Base-by-base conservation (phyloP, 2,113 vertebrate species). In the Petrocephalus microphthalmus region DNA sequence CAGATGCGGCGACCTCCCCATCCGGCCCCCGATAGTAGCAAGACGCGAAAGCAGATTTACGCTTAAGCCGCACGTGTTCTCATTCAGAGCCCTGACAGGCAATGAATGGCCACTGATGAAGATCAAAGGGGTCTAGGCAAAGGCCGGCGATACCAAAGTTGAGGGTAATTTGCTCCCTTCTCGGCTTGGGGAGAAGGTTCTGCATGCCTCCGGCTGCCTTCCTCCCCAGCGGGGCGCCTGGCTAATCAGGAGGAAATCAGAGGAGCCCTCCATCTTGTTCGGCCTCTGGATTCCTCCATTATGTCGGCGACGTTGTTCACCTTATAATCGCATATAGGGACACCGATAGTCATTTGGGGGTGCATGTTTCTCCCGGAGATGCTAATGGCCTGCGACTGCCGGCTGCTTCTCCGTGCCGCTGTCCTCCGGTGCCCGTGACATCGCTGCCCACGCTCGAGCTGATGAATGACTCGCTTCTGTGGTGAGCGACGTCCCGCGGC, bases 201-300 rank as follows among this genome's bases (percentile, higher is more conserved):
- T 2, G 4, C 25, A 0, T 0, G 33, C 52, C 19, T 51, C 25
- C 20, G 53, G 56, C 45, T 56, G 74, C 25, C 19, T 37, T 37
- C 33, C 78, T 87, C 71, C 88, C 74, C 91, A 91, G 93, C 91
- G 83, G 92, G 93, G 88, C 22, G 49, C 52, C 47, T 47, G 8
- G 90, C 90, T 94, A 93, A 95, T 94, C 94, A 93, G 89, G 88
- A 81, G 71, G 86, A 87, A 92, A 91, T 45, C 89, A 88, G 90
- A 90, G 93, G 89, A 89, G 85, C 1, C 74, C 42, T 49, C 81
- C 42, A 22, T 83, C 81, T 83, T 49, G 45, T 49, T 52, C 25
- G 33, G n/a, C 64, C 86, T 51, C 60, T 33, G 60, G 7, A 5
- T 51, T 71, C 60, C 47, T 37, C 74, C 17, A 19, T 54, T 33